Evolutionary conservation across 2,113 vertebrate species (phyloP).

Genomic region (Sardina pilchardus): DNA sequence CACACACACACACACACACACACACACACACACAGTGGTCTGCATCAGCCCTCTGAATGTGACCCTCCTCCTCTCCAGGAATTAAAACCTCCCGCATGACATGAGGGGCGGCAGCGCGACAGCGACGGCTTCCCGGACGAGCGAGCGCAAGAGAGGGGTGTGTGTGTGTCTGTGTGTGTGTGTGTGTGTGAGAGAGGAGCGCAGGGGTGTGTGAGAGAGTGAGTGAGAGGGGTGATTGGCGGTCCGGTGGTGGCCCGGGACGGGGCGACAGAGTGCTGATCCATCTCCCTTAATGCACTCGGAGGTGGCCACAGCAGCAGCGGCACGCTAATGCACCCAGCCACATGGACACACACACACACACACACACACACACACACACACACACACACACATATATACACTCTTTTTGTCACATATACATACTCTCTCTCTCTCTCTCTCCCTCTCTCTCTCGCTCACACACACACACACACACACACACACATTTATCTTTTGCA

Average conservation of each 20-base stretch:
- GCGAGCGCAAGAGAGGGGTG: background rate
- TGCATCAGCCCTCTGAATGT: constrained; percentile 44
- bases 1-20: too few species aligned
- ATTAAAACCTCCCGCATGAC: constrained; percentile 51
- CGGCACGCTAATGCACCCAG: background rate
- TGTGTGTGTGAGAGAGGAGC: too few species aligned
- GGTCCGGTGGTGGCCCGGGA: constrained; percentile 5
- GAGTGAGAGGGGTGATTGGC: background rate
- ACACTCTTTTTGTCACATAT: background rate
- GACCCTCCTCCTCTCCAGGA: constrained; percentile 42
- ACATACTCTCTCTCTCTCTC: background rate
- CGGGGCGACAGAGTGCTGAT: constrained; percentile 39
- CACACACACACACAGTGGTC: constrained; percentile 57
- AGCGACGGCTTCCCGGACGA: background rate
- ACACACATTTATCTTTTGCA: background rate
- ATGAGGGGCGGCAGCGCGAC: background rate
- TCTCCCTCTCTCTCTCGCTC: background rate
- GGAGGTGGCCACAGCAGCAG: constrained; percentile 62
- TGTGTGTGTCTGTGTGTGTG: too few species aligned
- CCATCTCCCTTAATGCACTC: constrained; percentile 70
- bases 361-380: constrained; percentile 9
- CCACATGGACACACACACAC: constrained; percentile 23
- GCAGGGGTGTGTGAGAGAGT: background rate
- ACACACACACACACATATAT: too few species aligned
- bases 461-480: background rate